Evolutionary conservation across 1,140 invertebrate species (phyloP).

Genomic region (Latrodectus geometricus): DNA sequence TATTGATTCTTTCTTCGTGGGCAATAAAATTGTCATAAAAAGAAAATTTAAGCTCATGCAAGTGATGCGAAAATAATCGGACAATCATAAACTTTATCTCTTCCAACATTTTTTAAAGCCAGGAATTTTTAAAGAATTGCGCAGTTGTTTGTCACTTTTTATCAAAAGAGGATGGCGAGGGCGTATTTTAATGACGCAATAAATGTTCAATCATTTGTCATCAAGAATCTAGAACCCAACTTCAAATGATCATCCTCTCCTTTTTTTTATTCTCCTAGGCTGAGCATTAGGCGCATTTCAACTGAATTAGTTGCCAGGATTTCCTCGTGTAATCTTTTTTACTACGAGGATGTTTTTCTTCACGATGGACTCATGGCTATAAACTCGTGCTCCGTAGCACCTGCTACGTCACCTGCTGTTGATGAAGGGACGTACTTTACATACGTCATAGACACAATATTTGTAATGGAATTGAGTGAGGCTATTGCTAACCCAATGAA

Average conservation of each 20-base stretch:
- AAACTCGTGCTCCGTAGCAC: conserved; percentile 16
- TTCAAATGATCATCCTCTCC: background rate
- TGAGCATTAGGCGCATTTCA: background rate
- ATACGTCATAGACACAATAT: conserved; percentile 28
- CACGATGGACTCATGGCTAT: conserved; percentile 23
- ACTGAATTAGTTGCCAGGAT: background rate
- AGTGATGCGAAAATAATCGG: no score
- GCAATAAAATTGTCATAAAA: no score
- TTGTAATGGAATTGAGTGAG: conserved; percentile 30
- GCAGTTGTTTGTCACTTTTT: background rate
- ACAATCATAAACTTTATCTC: no score
- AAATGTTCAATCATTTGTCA: conserved; percentile 1
- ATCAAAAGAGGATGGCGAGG: conserved; percentile 17
- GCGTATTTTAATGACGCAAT: conserved; percentile 24
- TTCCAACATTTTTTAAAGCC: no score
- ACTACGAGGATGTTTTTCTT: background rate
- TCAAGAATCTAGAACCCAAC: background rate
- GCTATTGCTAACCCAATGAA: background rate
- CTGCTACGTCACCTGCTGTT: conserved; percentile 54
- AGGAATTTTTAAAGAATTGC: background rate
- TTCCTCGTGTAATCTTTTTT: background rate
- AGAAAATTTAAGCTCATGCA: no score
- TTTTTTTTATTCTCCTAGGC: background rate
- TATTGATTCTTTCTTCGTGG: no score
- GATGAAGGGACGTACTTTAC: conserved; percentile 2